Base-by-base conservation (phyloP, 2,797 vertebrate genomes). In the Myiotriccus ornatus region DNA sequence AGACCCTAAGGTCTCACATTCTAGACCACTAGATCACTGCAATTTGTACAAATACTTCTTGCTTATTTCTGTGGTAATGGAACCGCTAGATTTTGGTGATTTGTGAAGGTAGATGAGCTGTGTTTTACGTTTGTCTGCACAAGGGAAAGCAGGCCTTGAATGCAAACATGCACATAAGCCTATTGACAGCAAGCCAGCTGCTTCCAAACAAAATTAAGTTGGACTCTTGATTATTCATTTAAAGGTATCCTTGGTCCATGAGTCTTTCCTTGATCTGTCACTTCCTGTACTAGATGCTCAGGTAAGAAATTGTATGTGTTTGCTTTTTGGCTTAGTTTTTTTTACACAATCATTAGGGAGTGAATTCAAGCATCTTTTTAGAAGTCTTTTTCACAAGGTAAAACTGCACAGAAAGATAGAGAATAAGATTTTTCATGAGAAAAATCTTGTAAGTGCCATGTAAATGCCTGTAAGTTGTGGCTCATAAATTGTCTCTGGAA, bases 231-330 rank as follows among this genome's bases (percentile, higher is more conserved):
- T 90, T 94, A 47, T 93, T 96, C 56, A 53, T 94, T 97, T 70
- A 97, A 97, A 99, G 99, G 98, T 99, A 68, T 99, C 99, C 50
- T 98, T 99, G 85, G 99, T 99, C 65, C 99, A 98, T 14, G 99
- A 99, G 96, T 98, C 98, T 96, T 99, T 99, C 97, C 98, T 99
- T 96, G 99, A 99, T 98, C 98, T 99, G 89, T 99, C 99, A 0
- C 99, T 99, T 67, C 99, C 99, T 4, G 98, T 99, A 91, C 97
- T 98, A 90, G 99, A 99, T 93, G 98, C 98, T 90, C 96, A 99
- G 99, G 99, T 99, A 98, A 98, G 97, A 85, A 62, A 80, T 19
- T 75, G 37, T 37, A 70, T 1, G 0, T 71, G 70, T 21, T 71
- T 84, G 25, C 53, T 74, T 57, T 73, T 69, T 18, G 23, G 10